A percentile compares a stretch with the other conserved stretches of the same genome.
phyloP scores from a whole-genome alignment of 2,113 vertebrate genomes.

The Engystomops pustulosus region DNA sequence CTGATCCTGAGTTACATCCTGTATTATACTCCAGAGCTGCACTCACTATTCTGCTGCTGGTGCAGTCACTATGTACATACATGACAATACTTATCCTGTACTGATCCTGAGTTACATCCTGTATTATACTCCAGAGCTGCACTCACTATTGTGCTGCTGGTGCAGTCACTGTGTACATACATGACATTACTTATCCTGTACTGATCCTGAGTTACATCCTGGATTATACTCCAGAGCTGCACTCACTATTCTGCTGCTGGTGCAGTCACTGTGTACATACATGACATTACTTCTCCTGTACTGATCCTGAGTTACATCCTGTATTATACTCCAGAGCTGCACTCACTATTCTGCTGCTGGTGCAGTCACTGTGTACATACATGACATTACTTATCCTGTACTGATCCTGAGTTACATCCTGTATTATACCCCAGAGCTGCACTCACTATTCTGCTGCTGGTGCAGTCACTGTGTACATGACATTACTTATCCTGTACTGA shows the following conservation, averaged over 20 bases:
- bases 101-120: too few relatives aligned
- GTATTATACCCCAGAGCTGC: not conserved
- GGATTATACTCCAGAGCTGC: not conserved
- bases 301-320: too few relatives aligned
- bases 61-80: slow-evolving; percentile 3
- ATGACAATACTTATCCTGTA: not conserved
- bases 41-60: not conserved
- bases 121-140: not conserved
- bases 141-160: not conserved
- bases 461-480: not conserved
- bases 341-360: too few relatives aligned
- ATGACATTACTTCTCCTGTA: too few relatives aligned
- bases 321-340: too few relatives aligned
- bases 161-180: not conserved
- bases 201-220: too few relatives aligned
- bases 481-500: not conserved
- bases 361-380: not conserved
- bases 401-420: too few relatives aligned
- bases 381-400: too few relatives aligned
- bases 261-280: too few relatives aligned
- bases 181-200: not conserved
- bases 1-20: too few relatives aligned
- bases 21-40: not conserved
- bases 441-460: slow-evolving; percentile 7
- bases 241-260: not conserved